Evolutionary conservation across 2,888 invertebrate genomes (phyloP), one percentile per base, ranked within the genome.

Genomic region (Agrenia bidenticulata): DNA sequence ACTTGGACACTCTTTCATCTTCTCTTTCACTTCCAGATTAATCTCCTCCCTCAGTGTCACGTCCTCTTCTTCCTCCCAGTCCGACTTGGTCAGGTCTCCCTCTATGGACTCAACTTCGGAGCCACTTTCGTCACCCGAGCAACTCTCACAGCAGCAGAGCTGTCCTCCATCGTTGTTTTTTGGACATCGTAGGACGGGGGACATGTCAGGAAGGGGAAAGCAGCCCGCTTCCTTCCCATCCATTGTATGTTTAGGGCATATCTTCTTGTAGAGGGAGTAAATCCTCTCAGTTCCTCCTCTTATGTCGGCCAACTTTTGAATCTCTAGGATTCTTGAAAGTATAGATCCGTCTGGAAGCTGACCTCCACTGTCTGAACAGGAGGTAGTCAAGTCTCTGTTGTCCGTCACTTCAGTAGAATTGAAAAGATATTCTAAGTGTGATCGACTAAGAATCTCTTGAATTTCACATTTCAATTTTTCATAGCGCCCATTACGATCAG

Each of bases 271-370:
- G 39, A 80, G 75, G 55, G 77, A 75, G 75, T 80, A 80, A 54
- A 83, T 78, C 11, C 78, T 41, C 39, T 17, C 59, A 37, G 24
- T 19, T 4, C 55, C 24, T 39, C 27, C 64, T 63, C n/a, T 61
- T 61, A 41, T 61, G 23, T 69, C 69, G 77, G 85, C 85, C 53
- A 86, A 78, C 78, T 82, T 82, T 78, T 89, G 88, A 60, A 85
- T 81, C 54, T 80, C 80, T 37, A 86, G 80, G 69, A 89, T 85
- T 63, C 84, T 80, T 51, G 84, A 84, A 45, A 89, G 79, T 27
- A 88, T 84, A 73, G 85, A 86, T 56, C 84, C 83, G 53, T 77
- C 74, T 0, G 85, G 85, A 49, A 86, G 78, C 27, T 2, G 23
- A 4, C 19, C 23, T 19, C 23, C 2, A 23, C 23, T 5, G 13